Evolutionary conservation across 2,797 vertebrate genomes (phyloP), one percentile per base, ranked within the genome.

Genomic region (Argentina silus): DNA sequence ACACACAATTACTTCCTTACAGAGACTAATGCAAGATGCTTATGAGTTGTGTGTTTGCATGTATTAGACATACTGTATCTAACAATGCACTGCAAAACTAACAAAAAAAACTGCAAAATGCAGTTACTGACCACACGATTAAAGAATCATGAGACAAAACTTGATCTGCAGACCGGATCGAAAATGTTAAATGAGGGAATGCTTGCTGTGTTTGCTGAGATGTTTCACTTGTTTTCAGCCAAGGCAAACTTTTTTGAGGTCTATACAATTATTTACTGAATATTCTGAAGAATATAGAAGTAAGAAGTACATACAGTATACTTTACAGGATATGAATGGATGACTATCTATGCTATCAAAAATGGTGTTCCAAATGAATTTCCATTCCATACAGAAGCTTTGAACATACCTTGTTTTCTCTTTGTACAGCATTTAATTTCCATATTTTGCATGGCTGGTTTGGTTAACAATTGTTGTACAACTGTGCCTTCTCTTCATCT

Each of bases 401-500:
- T 77, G 78, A 14, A 45, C 68, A 1, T 14, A 45, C 19, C 70
- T 7, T 73, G 82, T 75, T 79, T 82, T 70, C 67, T 73, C n/a
- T n/a, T n/a, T n/a, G n/a, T n/a, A n/a, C n/a, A 47, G 23, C 43
- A 43, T 14, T 8, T 59, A 15, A 9, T 23, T 70, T 17, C 47
- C 57, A 45, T 74, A 64, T 44, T 44, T 27, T 80, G 84, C 86
- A 87, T 7, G 78, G 75, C 69, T 55, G 8, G 59, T 75, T 83
- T 17, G 19, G 15, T 76, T 79, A 44, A 48, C 48, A 0, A 0
- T 77, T 47, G 47, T 50, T 81, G 14, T 62, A 64, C 67, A 12
- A 62, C 50, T 80, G 45, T 80, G 45, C 73, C 74, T 81, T 85
- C 83, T 89, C 81, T 85, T 89, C 83, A 88, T 81, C 76, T 81